These are phyloP conservation scores for Nematolebias whitei DNA, from an alignment of 2,113 vertebrate genomes.

Conservation along the genomic window DNA sequence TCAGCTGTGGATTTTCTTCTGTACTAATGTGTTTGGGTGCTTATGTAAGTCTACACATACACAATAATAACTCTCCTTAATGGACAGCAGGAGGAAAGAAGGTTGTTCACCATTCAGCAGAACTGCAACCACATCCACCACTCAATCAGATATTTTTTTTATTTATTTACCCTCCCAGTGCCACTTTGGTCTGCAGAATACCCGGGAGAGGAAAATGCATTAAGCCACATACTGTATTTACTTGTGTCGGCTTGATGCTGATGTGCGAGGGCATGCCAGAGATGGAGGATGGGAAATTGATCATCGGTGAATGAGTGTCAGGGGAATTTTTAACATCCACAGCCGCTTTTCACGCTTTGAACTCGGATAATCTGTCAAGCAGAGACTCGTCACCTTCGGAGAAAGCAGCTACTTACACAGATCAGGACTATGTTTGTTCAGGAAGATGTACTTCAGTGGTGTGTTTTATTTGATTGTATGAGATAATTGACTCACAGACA, in stretches of 20 bases:
- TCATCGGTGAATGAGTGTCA: constrained; percentile 71
- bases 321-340: constrained; percentile 66
- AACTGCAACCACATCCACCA: constrained; percentile 42
- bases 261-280: constrained; percentile 60
- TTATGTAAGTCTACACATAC: constrained; percentile 7
- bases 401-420: constrained; percentile 52
- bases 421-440: constrained; percentile 52
- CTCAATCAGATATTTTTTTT: constrained; percentile 60
- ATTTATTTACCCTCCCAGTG: constrained; percentile 53
- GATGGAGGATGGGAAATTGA: constrained; percentile 74
- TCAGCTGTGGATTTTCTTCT: background rate
- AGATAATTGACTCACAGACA: constrained; percentile 41
- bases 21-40: constrained; percentile 14
- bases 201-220: constrained; percentile 67
- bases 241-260: constrained; percentile 68
- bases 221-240: constrained; percentile 77
- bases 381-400: constrained; percentile 37
- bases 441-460: background rate
- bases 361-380: constrained; percentile 61
- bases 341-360: constrained; percentile 66
- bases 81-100: constrained; percentile 32
- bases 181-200: constrained; percentile 62
- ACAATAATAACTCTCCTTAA: constrained; percentile 28
- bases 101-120: constrained; percentile 35
- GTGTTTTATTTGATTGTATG: constrained; percentile 37